These are phyloP conservation scores for Aphis gossypii DNA, from an alignment of 1,140 invertebrate species.

Conservation along the genomic window DNA sequence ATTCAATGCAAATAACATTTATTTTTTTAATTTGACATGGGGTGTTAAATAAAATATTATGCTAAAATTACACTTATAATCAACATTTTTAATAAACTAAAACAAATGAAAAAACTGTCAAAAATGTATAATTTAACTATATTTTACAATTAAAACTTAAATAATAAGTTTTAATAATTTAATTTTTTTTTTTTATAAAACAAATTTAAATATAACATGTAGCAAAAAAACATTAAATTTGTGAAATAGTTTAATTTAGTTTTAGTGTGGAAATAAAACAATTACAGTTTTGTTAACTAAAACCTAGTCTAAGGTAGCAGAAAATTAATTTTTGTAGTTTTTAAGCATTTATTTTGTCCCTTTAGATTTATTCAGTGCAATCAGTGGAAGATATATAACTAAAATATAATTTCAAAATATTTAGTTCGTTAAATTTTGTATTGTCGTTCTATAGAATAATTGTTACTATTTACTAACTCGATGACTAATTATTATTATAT, in stretches of 20 bases:
- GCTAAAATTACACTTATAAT: background rate
- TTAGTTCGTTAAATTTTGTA: background rate
- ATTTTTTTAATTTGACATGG: background rate
- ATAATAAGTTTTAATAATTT: background rate
- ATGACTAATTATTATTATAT: background rate
- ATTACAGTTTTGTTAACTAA: background rate
- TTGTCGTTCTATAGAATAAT: background rate
- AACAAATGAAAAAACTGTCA: background rate
- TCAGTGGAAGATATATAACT: background rate
- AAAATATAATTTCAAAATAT: background rate
- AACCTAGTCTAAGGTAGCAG: background rate
- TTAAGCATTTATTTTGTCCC: background rate
- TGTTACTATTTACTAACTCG: background rate
- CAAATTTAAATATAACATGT: background rate
- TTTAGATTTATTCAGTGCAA: background rate
- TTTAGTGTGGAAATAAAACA: background rate
- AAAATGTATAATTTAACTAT: background rate
- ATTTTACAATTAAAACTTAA: background rate
- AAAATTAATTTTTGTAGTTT: conserved; percentile 35
- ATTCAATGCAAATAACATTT: background rate
- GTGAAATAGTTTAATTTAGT: background rate
- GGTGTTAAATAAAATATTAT: background rate
- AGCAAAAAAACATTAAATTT: background rate
- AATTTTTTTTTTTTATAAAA: background rate
- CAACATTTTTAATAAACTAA: background rate